These are phyloP conservation scores for Drosophila fulvimacula DNA, from an alignment of 2,888 invertebrate species.

Conservation along the genomic window DNA sequence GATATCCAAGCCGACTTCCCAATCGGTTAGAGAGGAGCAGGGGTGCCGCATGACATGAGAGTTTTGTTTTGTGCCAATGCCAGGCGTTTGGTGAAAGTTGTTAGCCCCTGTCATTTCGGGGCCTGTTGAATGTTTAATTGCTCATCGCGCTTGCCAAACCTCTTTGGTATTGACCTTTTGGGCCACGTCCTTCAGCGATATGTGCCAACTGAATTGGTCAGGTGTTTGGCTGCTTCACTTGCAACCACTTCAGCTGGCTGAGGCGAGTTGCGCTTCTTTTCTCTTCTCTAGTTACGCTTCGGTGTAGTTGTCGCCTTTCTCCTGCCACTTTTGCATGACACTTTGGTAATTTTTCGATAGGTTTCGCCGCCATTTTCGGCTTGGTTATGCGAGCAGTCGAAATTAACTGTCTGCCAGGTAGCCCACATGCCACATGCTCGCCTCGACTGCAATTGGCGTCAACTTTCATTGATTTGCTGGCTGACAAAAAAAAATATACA, in stretches of 20 bases:
- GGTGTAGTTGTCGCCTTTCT: slow-evolving; percentile 58
- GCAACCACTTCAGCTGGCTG: slow-evolving; percentile 1
- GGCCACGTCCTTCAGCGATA: slow-evolving; percentile 66
- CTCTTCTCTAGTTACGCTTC: slow-evolving; percentile 22
- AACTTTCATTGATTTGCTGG: slow-evolving; percentile 69
- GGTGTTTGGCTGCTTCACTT: slow-evolving; percentile 30
- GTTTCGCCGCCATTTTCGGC: slow-evolving; percentile 65
- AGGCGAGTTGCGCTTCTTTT: slow-evolving; percentile 1
- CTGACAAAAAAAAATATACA: slow-evolving; percentile 4
- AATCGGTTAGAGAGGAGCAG: not conserved
- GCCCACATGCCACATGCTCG: slow-evolving; percentile 35
- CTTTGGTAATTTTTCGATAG: slow-evolving; percentile 49
- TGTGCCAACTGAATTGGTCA: slow-evolving; percentile 31
- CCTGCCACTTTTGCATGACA: slow-evolving; percentile 54
- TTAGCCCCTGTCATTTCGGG: slow-evolving; percentile 64
- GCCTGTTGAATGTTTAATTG: slow-evolving; percentile 71
- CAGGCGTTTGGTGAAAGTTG: slow-evolving; percentile 67
- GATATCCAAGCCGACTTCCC: slow-evolving; percentile 3
- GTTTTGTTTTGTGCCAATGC: slow-evolving; percentile 32
- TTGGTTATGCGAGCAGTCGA: slow-evolving; percentile 73
- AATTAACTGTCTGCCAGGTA: slow-evolving; percentile 43
- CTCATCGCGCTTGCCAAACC: slow-evolving; percentile 46
- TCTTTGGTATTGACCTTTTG: slow-evolving; percentile 62
- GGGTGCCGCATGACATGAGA: slow-evolving; percentile 32
- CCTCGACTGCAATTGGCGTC: slow-evolving; percentile 41